Conservation (phyloP, 2,888 invertebrate species). For the Meiosimyza decipiens region DNA sequence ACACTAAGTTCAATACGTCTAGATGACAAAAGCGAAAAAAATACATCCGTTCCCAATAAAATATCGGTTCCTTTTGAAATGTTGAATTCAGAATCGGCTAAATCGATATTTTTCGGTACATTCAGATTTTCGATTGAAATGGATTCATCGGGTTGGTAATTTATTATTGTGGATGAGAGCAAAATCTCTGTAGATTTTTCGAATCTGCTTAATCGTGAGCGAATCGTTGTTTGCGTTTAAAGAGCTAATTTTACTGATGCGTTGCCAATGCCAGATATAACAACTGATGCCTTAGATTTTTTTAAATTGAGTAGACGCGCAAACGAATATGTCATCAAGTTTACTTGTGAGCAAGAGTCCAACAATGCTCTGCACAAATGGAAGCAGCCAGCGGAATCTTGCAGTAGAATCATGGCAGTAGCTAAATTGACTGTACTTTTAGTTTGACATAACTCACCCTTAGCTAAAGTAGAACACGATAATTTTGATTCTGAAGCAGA, state of each 20-base stretch:
- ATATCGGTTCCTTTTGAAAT: neutral
- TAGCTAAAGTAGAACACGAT: no score
- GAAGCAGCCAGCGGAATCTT: neutral
- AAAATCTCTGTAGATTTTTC: neutral
- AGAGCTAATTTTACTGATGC: neutral
- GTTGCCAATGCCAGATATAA: neutral
- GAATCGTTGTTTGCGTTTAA: slow-evolving; percentile 6
- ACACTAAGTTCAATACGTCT: neutral
- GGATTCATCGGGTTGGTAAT: neutral
- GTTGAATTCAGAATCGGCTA: neutral
- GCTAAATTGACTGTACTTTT: no score
- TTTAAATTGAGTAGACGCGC: neutral
- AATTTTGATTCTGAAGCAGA: no score
- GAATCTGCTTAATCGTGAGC: neutral
- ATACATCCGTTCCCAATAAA: neutral
- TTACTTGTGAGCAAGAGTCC: slow-evolving; percentile 23
- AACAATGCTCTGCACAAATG: slow-evolving; percentile 14
- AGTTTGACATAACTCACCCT: no score
- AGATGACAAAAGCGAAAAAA: neutral
- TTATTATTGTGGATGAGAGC: neutral
- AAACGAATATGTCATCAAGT: slow-evolving; percentile 5
- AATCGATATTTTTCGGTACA: neutral
- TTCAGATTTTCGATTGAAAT: neutral
- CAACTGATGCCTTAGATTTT: neutral
- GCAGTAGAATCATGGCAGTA: no score